Evolutionary conservation across 35 echinoderm and acorn worm genomes (phyloP), one percentile per base, ranked within the genome.

Genomic region (Strongylocentrotus purpuratus): DNA sequence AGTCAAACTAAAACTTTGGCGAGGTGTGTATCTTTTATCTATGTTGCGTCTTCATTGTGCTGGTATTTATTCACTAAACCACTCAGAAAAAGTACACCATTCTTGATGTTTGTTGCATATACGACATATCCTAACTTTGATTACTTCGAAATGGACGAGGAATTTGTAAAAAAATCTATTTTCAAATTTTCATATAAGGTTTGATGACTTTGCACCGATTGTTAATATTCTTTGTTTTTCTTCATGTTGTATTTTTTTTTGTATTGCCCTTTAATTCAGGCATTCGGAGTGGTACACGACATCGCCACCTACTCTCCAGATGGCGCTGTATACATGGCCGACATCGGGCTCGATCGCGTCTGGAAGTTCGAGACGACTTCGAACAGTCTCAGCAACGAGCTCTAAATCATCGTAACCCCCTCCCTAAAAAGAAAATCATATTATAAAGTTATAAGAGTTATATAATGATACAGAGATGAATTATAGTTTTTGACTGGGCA

Each of bases 221-320:
- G 35, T 35, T 0, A 87, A 5, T 35, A 9, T 32, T 87, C 35
- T 41, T 41, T 41, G 35, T 41, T 1, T 41, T 41, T 41, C 35
- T 41, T 41, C 35, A 41, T 41, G 0, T 41, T 41, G 0, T 41
- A 41, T 41, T 41, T 41, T 0, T 41, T 41, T 41, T 3, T 41
- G 3, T 35, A 11, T 87, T 87, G 11, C 86, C n/a, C 33, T 88
- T 9, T 25, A 90, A 55, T 48, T 11, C 91, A 99, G 98, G 85
- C 55, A 47, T 97, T 99, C 61, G 91, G 94, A 32, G 94, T 97
- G 31, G 95, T 96, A 8, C 98, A 99, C 86, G 98, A 99, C 46
- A 96, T 99, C 93, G 95, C 98, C 3, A 96, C 96, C 9, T 97
- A 95, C 41, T 55, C 94, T 7, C 87, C 97, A 11, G 95, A 95